Evolutionary conservation across 2,113 vertebrate genomes (phyloP), one percentile per base, ranked within the genome.

Genomic region (Sinocyclocheilus grahami): DNA sequence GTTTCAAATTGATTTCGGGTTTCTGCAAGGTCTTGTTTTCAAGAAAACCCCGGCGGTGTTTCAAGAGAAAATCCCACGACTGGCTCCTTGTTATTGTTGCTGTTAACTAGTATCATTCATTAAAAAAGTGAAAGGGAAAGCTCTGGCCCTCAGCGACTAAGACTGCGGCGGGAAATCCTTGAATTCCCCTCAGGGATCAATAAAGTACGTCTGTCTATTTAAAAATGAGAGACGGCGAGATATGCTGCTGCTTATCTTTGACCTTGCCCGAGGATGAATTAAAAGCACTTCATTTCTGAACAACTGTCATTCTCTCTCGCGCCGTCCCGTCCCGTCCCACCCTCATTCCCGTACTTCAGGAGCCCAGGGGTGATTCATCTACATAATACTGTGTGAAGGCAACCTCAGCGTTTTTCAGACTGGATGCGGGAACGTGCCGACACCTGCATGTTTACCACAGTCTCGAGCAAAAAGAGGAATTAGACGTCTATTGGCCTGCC

Each of bases 371-470:
- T 80, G 83, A 77, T 67, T 86, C 86, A 85, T 87, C 79, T 86
- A 82, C 87, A 78, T 33, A 39, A 51, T 71, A 48, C 71, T 87
- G 86, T 85, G 87, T 91, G 85, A 88, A 88, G 82, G 89, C 88
- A 87, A 89, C 88, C 90, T 90, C 42, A 88, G 90, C 89, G 87
- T 85, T 87, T 74, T 18, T 67, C 14, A 51, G 12, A 51, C 60
- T 55, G n/a, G 63, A 51, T 46, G 62, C 77, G 13, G 27, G 37
- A 24, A 42, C 22, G n/a, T 24, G 58, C 18, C 18, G n/a, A 24
- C 55, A 22, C 22, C 37, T 62, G 6, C 33, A 63, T 80, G 33
- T 63, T 78, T 78, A 78, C 30, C 53, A 37, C 30, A 0, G 77
- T 78, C 77, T 75, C 3, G 1, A n/a, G n/a, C 22, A 75, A 12